These are phyloP conservation scores for Bergia puertoricense DNA, from an alignment of 92 coral and sea anemone species.

Conservation along the genomic window DNA sequence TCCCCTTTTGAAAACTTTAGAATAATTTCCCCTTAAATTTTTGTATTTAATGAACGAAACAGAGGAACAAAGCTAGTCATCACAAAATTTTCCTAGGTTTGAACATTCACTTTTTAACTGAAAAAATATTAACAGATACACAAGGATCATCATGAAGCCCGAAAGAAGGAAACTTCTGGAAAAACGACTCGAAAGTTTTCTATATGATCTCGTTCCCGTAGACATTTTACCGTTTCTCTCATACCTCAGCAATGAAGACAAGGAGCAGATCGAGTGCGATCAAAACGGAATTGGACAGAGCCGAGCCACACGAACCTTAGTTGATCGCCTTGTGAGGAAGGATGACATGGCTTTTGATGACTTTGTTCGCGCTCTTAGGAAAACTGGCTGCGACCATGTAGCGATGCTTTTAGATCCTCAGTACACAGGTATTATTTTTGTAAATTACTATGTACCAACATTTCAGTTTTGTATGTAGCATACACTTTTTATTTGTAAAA, in stretches of 20 bases:
- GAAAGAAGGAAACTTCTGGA: constrained; percentile 51
- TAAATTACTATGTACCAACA: neutral
- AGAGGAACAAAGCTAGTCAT: neutral
- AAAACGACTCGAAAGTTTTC: constrained; percentile 53
- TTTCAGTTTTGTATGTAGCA: neutral
- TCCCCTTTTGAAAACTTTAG: neutral
- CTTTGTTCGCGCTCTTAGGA: constrained; percentile 81
- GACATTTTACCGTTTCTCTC: constrained; percentile 62
- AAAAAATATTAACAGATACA: neutral
- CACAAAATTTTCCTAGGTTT: neutral
- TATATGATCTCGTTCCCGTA: constrained; percentile 63
- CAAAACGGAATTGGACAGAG: constrained; percentile 55
- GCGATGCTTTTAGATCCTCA: constrained; percentile 87
- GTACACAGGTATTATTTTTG: constrained; percentile 15
- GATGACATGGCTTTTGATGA: constrained; percentile 63
- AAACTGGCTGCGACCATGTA: constrained; percentile 71
- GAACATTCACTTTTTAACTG: neutral
- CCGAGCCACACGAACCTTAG: constrained; percentile 64
- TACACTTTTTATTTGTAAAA: too few relatives aligned
- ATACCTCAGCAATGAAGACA: constrained; percentile 54
- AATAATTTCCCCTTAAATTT: neutral
- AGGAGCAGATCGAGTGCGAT: constrained; percentile 56
- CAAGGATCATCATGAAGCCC: constrained; percentile 43
- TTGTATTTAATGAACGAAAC: neutral
- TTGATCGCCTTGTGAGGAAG: constrained; percentile 62